Evolutionary conservation across 2,888 invertebrate genomes (phyloP), one percentile per base, ranked within the genome.

Genomic region (Amaurobius ferox): DNA sequence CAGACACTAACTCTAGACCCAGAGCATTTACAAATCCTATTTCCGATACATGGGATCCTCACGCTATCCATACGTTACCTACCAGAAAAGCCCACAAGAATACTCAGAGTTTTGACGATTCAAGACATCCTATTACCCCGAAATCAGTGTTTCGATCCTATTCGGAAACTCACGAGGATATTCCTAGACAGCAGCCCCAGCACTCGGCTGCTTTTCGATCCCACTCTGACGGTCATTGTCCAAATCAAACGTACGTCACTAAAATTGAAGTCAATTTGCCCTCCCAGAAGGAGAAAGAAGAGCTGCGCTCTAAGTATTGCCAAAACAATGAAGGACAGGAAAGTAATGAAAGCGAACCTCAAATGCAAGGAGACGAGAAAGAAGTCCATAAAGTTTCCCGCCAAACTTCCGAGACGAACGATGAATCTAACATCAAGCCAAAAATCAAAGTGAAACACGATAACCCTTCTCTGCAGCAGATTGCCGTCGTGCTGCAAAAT

Each of bases 401-500:
- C 28, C 32, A 67, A n/a, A 26, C 23, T 28, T 16, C 80, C 9
- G 48, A 68, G 19, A 28, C 29, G 0, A 29, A 39, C 2, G 61
- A 35, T 3, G 55, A 62, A 28, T n/a, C 28, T 61, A 44, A 55
- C 26, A 11, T 23, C 9, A 74, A 74, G 44, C 19, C 48, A 13
- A 44, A 78, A 78, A 29, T n/a, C 2, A 74, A 62, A 62, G 26
- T 30, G 23, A 74, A 74, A 9, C 61, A 66, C 11, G 72, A 66
- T 3, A 72, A 32, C 29, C 48, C 88, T 88, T 95, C 91, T 0
- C 76, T 97, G 87, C 94, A 95, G 73, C 94, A 94, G 91, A 96
- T 97, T 76, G 94, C 95, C 89, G 93, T 93, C 70, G 95, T 97
- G 76, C 95, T 96, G 90, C 94, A 95, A 62, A 96, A 96, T 90